Percentiles rank a stretch among this genome's conserved stretches.
Evolutionary conservation across 2,888 invertebrate genomes (phyloP).

Genomic region (Dynastes maya): DNA sequence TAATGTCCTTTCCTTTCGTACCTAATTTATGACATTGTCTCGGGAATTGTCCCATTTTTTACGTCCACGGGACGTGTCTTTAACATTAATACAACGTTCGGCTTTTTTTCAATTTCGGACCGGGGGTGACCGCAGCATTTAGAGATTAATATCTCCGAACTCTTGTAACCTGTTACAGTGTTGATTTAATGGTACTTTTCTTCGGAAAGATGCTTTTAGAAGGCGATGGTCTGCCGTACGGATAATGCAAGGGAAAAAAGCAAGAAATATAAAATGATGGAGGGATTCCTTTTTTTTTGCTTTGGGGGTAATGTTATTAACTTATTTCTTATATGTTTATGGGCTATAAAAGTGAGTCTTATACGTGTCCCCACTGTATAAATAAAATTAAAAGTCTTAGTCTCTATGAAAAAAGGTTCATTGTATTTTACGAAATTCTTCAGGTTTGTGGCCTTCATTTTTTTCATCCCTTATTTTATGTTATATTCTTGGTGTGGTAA

Average conservation of each 20-base stretch:
- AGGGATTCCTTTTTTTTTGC: background rate
- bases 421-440: slow-evolving; percentile 29
- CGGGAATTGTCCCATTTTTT: slow-evolving; percentile 65
- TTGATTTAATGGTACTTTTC: slow-evolving; percentile 36
- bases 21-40: slow-evolving; percentile 61
- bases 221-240: background rate
- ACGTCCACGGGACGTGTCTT: slow-evolving; percentile 60
- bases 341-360: slow-evolving; percentile 15
- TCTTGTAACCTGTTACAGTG: slow-evolving; percentile 38
- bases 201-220: background rate
- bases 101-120: slow-evolving; percentile 56
- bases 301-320: slow-evolving; percentile 34
- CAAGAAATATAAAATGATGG: background rate
- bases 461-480: background rate
- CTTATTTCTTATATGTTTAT: slow-evolving; percentile 32
- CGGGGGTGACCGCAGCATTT: slow-evolving; percentile 19
- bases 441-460: background rate
- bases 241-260: background rate
- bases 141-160: slow-evolving; percentile 39
- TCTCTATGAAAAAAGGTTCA: background rate
- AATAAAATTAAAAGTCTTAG: background rate
- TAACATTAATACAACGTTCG: slow-evolving; percentile 62
- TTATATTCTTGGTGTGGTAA: background rate
- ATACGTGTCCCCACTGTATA: slow-evolving; percentile 19
- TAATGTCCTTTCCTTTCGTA: slow-evolving; percentile 50